Evolutionary conservation across 2,888 invertebrate genomes (phyloP), one percentile per base, ranked within the genome.

Genomic region (Drosophila prostipennis): DNA sequence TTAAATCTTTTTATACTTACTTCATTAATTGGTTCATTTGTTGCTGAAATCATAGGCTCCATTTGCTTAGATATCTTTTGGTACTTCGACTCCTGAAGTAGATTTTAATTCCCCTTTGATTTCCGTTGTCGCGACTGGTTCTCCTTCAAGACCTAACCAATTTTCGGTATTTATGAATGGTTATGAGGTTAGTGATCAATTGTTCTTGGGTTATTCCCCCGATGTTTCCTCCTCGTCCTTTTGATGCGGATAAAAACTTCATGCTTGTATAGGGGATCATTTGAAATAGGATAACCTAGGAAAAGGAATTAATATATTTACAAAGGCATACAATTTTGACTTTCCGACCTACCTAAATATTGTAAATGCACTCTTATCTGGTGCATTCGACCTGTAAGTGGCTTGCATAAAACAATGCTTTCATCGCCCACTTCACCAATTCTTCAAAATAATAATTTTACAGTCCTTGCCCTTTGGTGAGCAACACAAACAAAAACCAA

Each of bases 361-460:
- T 99, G 99, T 74, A 99, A 94, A 92, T 99, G 99, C 34, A 99
- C 98, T 78, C 99, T 94, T 79, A 99, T 99, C 93, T 99, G 99
- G 92, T 99, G 99, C 95, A 99, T 99, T 75, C 99, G 93, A 1
- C 99, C 99, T 2, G 99, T 99, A 90, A 96, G 96, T 0, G 99
- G 99, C 90, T 95, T 95, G 93, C 98, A 98, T 36, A 96, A 94
- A 11, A 99, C 98, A 32, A 98, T 96, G 89, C 98, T 98, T 1
- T 97, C 96, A 88, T 95, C 95, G 1, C 95, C 95, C 92, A 98
- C 97, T 93, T 93, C 97, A 42, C 96, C 96, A 57, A 99, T 92
- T 87, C 96, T 94, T 91, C 96, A 95, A 93, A 99, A 99, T 72
- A n/a, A 95, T 94, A 0, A 98, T 98, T 11, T 95, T 94, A 90